These are phyloP conservation scores for Sardinella longiceps DNA, from an alignment of 2,797 vertebrate species.

Conservation along the genomic window DNA sequence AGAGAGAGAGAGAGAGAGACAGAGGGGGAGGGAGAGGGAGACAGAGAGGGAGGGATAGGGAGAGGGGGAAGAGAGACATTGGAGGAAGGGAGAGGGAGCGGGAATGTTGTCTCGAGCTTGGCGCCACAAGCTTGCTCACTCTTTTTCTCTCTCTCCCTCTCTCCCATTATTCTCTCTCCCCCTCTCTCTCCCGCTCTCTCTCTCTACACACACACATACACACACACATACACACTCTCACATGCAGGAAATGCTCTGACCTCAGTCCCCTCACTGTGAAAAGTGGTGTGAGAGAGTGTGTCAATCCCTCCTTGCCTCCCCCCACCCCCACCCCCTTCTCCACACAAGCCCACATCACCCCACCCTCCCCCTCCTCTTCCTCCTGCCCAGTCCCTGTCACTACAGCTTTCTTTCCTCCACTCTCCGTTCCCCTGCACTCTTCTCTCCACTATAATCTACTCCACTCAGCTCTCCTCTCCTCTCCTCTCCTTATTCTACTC, in stretches of 20 bases:
- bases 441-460: not conserved
- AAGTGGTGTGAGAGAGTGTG: not conserved
- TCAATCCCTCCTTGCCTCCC: not conserved
- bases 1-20: conserved; percentile 70
- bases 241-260: conserved; percentile 69
- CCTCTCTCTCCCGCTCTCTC: not conserved
- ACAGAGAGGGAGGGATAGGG: not conserved
- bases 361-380: conserved; percentile 35
- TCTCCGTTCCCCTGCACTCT: not conserved
- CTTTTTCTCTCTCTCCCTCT: not conserved
- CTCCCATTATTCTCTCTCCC: not conserved
- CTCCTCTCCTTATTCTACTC: not conserved
- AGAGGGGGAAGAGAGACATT: not conserved
- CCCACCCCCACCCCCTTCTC: conserved; percentile 42
- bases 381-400: conserved; percentile 41
- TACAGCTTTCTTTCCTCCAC: conserved; percentile 29
- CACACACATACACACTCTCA: conserved; percentile 33
- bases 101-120: conserved; percentile 66
- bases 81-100: conserved; percentile 65
- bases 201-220: conserved; percentile 7
- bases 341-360: not conserved
- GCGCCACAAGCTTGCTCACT: conserved; percentile 67
- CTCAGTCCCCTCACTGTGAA: not conserved
- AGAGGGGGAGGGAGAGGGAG: conserved; percentile 70
- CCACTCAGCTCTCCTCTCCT: not conserved